Conservation (phyloP, 2,797 vertebrate species). For the Cheirogaleus major region DNA sequence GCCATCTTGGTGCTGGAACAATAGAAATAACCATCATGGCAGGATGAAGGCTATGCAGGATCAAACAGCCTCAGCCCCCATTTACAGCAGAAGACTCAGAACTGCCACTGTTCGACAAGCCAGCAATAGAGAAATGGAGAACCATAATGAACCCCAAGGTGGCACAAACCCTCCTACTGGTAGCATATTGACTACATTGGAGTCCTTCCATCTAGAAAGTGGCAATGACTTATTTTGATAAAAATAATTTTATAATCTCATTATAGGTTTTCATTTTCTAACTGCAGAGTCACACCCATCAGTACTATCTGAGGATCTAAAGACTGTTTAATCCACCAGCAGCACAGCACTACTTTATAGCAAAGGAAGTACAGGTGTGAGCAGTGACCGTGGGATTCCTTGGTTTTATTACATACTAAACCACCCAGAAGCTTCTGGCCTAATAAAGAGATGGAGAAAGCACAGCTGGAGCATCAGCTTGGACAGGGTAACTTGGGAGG, state of each 20-base stretch:
- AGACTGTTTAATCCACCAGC: background rate
- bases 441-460: background rate
- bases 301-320: background rate
- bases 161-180: background rate
- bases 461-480: background rate
- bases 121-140: background rate
- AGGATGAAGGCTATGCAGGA: background rate
- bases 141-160: background rate
- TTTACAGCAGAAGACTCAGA: background rate
- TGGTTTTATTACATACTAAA: background rate
- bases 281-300: background rate
- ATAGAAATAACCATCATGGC: background rate
- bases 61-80: background rate
- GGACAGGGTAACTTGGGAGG: background rate
- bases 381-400: background rate
- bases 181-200: background rate
- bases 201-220: background rate
- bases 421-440: background rate
- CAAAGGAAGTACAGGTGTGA: background rate
- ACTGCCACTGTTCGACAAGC: background rate
- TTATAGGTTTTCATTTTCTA: background rate
- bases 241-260: background rate
- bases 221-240: background rate
- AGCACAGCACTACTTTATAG: background rate
- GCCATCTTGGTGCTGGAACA: background rate